phyloP scores from a whole-genome alignment of 2,888 invertebrate genomes.

The Strigamia crassipes region DNA sequence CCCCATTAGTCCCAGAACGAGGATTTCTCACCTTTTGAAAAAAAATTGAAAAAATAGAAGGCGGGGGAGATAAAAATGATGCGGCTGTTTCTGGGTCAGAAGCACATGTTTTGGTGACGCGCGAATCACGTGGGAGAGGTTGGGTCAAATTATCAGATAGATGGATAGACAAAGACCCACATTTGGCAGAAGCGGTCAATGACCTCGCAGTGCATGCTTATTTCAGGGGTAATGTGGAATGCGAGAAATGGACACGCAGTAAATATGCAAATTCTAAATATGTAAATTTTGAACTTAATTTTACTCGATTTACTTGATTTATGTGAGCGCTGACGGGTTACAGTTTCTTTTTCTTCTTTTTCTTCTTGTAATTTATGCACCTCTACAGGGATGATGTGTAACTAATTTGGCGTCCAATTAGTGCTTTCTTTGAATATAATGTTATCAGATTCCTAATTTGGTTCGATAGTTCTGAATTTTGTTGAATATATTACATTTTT shows the following conservation, averaged over 20 bases:
- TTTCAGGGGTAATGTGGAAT: constrained; percentile 3
- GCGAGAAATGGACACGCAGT: constrained; percentile 10
- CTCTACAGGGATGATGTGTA: too few relatives aligned
- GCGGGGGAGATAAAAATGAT: background rate
- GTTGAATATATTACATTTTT: background rate
- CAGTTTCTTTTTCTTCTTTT: background rate
- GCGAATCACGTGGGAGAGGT: background rate
- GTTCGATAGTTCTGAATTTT: background rate
- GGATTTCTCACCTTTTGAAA: background rate
- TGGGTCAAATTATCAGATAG: constrained; percentile 7
- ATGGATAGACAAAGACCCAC: constrained; percentile 5
- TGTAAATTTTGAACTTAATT: constrained; percentile 13
- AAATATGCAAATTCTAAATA: background rate
- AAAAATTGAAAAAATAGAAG: background rate
- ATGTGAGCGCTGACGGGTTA: background rate
- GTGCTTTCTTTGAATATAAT: too few relatives aligned
- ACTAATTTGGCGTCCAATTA: too few relatives aligned
- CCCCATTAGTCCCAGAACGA: background rate
- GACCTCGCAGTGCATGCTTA: background rate
- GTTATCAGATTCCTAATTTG: too few relatives aligned
- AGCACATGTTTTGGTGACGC: constrained; percentile 5
- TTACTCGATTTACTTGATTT: constrained; percentile 1
- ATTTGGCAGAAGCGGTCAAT: constrained; percentile 5
- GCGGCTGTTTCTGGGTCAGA: constrained; percentile 29
- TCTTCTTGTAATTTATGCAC: background rate